Evolutionary conservation across 64 coral and sea anemone genomes (phyloP).

Genomic region (Stylophora pistillata): DNA sequence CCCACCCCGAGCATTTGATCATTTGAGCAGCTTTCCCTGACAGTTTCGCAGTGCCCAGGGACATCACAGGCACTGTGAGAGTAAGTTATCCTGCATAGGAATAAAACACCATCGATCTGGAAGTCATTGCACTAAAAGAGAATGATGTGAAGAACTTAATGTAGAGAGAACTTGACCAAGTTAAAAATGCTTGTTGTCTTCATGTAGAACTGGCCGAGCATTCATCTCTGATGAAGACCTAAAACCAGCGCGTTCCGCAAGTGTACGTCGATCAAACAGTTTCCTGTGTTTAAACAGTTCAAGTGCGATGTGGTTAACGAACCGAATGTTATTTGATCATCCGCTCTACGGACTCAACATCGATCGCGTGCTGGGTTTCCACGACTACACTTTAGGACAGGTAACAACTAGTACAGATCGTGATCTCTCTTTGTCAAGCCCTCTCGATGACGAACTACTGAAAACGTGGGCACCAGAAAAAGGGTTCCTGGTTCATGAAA

Average conservation of each 20-base stretch:
- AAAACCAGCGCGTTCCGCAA: constrained; percentile 66
- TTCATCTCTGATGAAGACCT: constrained; percentile 74
- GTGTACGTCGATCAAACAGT: constrained; percentile 72
- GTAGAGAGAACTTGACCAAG: too few species aligned
- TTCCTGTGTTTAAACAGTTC: constrained; percentile 44
- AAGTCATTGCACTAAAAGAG: too few species aligned
- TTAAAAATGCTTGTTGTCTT: background rate
- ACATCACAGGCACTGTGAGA: too few species aligned
- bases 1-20: too few species aligned
- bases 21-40: too few species aligned
- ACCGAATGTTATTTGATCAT: constrained; percentile 75
- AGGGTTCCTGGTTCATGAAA: too few species aligned
- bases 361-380: constrained; percentile 88
- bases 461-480: too few species aligned
- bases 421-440: background rate
- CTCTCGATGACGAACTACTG: background rate
- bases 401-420: constrained; percentile 29
- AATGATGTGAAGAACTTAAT: too few species aligned
- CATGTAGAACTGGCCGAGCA: constrained; percentile 54
- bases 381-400: constrained; percentile 92
- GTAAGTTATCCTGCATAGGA: too few species aligned
- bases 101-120: too few species aligned
- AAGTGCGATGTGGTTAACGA: constrained; percentile 69
- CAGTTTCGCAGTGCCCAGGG: too few species aligned
- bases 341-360: constrained; percentile 93